Conservation (phyloP, 2,797 vertebrate genomes). For the Anabacerthia variegaticeps region DNA sequence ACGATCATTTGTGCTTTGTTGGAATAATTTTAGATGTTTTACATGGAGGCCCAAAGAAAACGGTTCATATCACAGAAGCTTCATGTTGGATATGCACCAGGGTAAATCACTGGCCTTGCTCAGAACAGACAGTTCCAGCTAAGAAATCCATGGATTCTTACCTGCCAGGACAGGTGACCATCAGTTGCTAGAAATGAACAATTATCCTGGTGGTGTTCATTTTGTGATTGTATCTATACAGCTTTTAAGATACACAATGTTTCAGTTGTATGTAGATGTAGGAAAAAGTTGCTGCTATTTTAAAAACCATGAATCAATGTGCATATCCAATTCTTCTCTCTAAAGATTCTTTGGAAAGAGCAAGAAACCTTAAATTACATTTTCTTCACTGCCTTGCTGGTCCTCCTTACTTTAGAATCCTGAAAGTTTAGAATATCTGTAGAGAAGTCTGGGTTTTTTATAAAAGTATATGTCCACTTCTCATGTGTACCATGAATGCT, state of each 20-base stretch:
- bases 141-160: neutral
- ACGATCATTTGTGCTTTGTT: neutral
- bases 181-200: neutral
- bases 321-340: neutral
- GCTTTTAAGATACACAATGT: neutral
- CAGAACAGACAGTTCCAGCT: neutral
- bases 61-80: neutral
- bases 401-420: neutral
- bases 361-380: neutral
- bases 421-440: neutral
- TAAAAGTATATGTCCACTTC: neutral
- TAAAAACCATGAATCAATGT: fast-evolving
- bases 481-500: neutral
- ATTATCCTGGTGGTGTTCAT: neutral
- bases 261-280: neutral
- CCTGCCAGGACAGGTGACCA: neutral
- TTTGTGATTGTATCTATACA: neutral
- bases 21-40: neutral
- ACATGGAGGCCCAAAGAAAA: neutral
- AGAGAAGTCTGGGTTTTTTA: neutral
- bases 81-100: neutral
- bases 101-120: neutral
- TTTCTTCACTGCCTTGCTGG: neutral
- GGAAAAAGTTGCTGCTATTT: neutral
- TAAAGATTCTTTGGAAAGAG: neutral